Conservation (phyloP, 2,113 vertebrate species). For the Prunella himalayana region DNA sequence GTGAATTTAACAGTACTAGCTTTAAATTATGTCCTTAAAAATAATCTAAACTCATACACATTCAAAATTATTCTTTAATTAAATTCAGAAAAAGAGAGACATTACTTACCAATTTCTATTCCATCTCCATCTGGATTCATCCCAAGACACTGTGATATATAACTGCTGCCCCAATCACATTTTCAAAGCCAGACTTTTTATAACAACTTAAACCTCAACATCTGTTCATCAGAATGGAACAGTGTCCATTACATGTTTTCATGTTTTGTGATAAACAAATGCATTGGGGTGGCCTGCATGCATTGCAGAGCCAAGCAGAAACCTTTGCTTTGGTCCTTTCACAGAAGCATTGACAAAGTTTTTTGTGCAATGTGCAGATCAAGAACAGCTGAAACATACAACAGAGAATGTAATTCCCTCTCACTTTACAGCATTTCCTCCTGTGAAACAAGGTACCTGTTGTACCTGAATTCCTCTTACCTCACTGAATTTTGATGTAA, state of each 20-base stretch:
- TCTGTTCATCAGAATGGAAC: background rate
- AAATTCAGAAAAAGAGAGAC: background rate
- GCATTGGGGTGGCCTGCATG: background rate
- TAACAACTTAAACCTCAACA: slow-evolving; percentile 37
- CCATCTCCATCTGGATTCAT: background rate
- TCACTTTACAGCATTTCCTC: background rate
- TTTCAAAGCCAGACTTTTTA: slow-evolving; percentile 39
- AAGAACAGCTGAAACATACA: background rate
- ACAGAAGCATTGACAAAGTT: background rate
- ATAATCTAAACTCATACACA: background rate
- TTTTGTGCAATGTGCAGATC: background rate
- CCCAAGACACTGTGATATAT: slow-evolving; percentile 11
- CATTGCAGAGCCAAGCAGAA: background rate
- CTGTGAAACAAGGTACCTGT: background rate
- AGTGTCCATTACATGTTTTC: background rate
- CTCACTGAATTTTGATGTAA: background rate
- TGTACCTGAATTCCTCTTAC: background rate
- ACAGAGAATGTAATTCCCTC: background rate
- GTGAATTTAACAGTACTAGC: background rate
- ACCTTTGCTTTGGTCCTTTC: background rate
- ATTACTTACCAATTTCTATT: slow-evolving; percentile 7
- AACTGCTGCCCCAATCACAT: background rate
- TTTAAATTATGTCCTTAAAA: background rate
- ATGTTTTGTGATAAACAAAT: background rate
- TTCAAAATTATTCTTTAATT: background rate